These are phyloP conservation scores for Hermodice carunculata DNA, from an alignment of 2,888 invertebrate species.

Conservation along the genomic window DNA sequence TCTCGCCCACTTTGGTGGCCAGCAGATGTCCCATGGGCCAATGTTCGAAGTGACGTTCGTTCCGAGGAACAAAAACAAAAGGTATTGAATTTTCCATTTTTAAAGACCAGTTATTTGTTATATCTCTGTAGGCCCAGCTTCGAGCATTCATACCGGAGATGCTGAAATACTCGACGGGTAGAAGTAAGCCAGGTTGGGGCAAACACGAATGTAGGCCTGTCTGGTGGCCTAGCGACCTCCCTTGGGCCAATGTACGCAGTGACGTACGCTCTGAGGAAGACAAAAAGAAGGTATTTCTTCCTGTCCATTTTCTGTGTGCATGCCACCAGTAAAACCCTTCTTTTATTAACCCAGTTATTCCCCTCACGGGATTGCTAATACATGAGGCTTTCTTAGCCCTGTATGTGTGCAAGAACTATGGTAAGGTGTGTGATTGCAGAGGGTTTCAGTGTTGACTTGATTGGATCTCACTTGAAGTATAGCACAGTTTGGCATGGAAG, in stretches of 20 bases:
- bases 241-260: slow-evolving; percentile 98
- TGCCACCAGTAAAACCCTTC: too few species aligned
- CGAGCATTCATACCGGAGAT: slow-evolving; percentile 97
- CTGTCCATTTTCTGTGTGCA: too few species aligned
- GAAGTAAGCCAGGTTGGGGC: slow-evolving; percentile 98
- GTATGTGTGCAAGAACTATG: too few species aligned
- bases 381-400: too few species aligned
- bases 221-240: slow-evolving; percentile 98
- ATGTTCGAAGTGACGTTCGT: slow-evolving; percentile 97
- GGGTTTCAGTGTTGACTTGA: too few species aligned
- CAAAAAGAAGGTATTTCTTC: slow-evolving; percentile 97
- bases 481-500: too few species aligned
- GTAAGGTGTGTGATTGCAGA: too few species aligned
- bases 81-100: slow-evolving; percentile 73
- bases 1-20: slow-evolving; percentile 98
- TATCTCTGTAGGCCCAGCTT: slow-evolving; percentile 81
- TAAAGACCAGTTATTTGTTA: neutral
- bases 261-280: slow-evolving; percentile 96
- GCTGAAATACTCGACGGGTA: slow-evolving; percentile 95
- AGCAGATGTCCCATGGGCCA: slow-evolving; percentile 96
- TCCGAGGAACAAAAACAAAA: slow-evolving; percentile 97
- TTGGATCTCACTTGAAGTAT: too few species aligned
- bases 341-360: too few species aligned
- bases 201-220: slow-evolving; percentile 94
- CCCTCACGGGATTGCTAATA: too few species aligned